Base-by-base conservation (phyloP, 1,140 invertebrate genomes). In the Batillaria attramentaria region DNA sequence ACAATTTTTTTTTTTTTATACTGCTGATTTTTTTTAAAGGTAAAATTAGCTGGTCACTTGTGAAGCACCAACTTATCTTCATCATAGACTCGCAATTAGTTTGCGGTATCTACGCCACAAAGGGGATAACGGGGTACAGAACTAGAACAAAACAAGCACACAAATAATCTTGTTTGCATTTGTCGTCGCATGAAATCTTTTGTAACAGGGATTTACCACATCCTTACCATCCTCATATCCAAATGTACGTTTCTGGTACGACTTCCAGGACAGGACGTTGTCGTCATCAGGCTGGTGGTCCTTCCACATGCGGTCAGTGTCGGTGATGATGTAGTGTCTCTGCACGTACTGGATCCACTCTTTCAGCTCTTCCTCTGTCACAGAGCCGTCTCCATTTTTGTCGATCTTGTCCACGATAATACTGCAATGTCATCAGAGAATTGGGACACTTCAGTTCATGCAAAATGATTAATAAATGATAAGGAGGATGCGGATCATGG, bases 321-420 rank as follows among this genome's bases (percentile, higher is more conserved):
- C 97, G 83, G 97, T 96, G 43, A 95, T 93, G 41, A 99, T 96
- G 87, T 99, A 99, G 54, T 95, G 92, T 85, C 94, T 94, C 90
- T 99, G 97, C 0, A 98, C 98, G 90, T 95, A 97, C 83, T 95
- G 93, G 84, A 99, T 99, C 98, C 98, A 99, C 78, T 97, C 95
- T 91, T 97, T 97, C 0, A 99, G 91, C 91, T 99, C 98, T 70
- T 96, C 94, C 77, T 96, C 93, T 0, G 94, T 94, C 0, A 99
- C 93, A 83, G 94, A 94, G 0, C 96, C 96, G 93, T 99, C 97
- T 20, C 94, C 93, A 89, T 99, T 94, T 62, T 86, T 86, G 90
- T 99, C 98, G 84, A 99, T 99, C 92, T 97, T 97, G 87, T 98
- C 96, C 1, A 98, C 95, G 87, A 99, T 98, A 86, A 97, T 91